A percentile compares a stretch with the other conserved stretches of the same genome.
These are phyloP conservation scores for Chrysolina americana DNA, from an alignment of 2,888 invertebrate species.

Conservation along the genomic window DNA sequence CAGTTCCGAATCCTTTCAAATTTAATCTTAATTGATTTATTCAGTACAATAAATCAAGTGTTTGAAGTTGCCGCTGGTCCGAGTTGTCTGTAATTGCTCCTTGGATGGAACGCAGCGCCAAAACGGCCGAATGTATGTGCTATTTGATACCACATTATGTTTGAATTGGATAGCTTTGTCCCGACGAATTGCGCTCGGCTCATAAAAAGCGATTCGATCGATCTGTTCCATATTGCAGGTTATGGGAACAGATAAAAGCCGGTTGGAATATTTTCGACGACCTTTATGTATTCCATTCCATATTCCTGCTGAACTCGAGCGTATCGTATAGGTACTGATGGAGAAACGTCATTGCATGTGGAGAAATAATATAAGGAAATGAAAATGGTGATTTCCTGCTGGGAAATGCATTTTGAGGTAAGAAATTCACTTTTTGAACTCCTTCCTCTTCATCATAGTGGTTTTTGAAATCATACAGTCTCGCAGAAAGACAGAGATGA, in stretches of 20 bases:
- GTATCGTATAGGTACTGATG: not conserved
- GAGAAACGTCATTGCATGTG: not conserved
- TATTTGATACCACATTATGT: constrained; percentile 15
- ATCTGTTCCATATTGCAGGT: not conserved
- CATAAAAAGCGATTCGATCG: not conserved
- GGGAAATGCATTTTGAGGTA: too few species aligned
- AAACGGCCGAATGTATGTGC: constrained; percentile 12
- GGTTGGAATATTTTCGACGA: not conserved
- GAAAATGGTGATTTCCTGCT: too few species aligned
- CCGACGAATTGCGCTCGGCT: not conserved
- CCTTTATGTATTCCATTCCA: not conserved
- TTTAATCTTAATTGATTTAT: constrained; percentile 64
- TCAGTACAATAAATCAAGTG: constrained; percentile 59
- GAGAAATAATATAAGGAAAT: too few species aligned
- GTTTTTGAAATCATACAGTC: too few species aligned
- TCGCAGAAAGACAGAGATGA: too few species aligned
- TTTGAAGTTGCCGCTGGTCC: constrained; percentile 59
- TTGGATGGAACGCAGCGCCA: constrained; percentile 15
- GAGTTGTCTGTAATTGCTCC: constrained; percentile 22
- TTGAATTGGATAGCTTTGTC: constrained; percentile 9
- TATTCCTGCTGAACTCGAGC: not conserved
- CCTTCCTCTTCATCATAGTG: too few species aligned
- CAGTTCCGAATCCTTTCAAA: constrained; percentile 50
- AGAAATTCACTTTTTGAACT: too few species aligned
- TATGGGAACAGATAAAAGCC: constrained; percentile 2